Conservation (phyloP, 2,113 vertebrate species). For the Chiloscyllium plagiosum region DNA sequence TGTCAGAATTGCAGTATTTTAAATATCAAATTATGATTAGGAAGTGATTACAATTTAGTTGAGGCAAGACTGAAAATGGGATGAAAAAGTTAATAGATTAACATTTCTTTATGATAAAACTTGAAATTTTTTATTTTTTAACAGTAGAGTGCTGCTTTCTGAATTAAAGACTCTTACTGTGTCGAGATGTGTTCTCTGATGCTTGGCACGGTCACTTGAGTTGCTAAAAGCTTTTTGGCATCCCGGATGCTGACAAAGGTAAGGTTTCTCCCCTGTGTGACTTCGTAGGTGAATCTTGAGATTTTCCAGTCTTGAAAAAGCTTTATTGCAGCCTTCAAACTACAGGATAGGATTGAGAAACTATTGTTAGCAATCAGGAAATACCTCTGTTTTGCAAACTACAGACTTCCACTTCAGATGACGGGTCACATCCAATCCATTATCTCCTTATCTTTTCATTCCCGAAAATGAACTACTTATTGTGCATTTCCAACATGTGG, state of each 20-base stretch:
- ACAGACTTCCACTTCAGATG: neutral
- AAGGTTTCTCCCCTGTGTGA: slow-evolving; percentile 92
- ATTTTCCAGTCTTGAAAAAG: slow-evolving; percentile 93
- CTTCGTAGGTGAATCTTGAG: slow-evolving; percentile 94
- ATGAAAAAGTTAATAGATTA: neutral
- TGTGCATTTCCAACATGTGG: neutral
- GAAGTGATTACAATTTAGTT: neutral
- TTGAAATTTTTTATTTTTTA: neutral
- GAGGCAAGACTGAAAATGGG: neutral
- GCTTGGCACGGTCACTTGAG: slow-evolving; percentile 94
- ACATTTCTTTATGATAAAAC: neutral
- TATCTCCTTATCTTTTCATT: neutral
- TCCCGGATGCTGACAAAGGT: slow-evolving; percentile 83
- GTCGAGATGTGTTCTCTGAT: slow-evolving; percentile 91
- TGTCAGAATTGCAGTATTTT: neutral
- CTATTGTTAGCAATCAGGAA: slow-evolving; percentile 1
- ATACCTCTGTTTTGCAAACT: neutral
- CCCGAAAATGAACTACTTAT: neutral
- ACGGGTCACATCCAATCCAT: neutral
- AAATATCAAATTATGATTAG: neutral
- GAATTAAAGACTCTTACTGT: slow-evolving; percentile 57
- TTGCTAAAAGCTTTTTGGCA: slow-evolving; percentile 97
- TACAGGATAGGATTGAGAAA: slow-evolving; percentile 49
- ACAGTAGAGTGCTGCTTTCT: neutral
- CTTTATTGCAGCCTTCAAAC: slow-evolving; percentile 95